Percentiles rank a stretch among this genome's conserved stretches.
Conservation (phyloP, 1,140 invertebrate species). For the Anadara kagoshimensis region DNA sequence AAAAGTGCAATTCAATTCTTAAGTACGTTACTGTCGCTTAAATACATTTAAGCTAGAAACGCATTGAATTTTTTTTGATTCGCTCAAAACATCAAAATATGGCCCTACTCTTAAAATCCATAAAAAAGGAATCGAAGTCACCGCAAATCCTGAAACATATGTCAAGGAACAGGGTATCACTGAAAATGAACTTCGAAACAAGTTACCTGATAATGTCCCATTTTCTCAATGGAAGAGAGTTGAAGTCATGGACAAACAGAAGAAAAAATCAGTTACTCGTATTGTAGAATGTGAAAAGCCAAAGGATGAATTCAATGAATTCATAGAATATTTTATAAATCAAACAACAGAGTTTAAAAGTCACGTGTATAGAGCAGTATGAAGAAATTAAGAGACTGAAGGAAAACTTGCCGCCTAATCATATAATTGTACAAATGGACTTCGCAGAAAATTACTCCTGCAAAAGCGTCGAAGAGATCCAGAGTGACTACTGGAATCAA, state of each 20-base stretch:
- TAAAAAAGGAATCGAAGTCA: not conserved
- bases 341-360: conserved; percentile 24
- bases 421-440: conserved; percentile 45
- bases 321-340: not conserved
- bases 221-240: conserved; percentile 26
- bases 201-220: conserved; percentile 1
- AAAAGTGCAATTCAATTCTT: no score
- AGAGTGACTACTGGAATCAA: conserved; percentile 40
- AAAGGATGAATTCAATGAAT: conserved; percentile 12
- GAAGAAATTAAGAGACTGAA: conserved; percentile 36
- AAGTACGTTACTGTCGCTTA: no score
- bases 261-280: conserved; percentile 19
- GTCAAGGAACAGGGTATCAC: conserved; percentile 6
- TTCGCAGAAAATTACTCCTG: conserved; percentile 52
- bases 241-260: not conserved
- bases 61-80: no score
- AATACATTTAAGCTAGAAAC: no score
- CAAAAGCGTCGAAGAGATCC: conserved; percentile 37
- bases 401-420: conserved; percentile 34
- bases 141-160: no score
- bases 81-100: conserved; percentile 30
- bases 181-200: not conserved
- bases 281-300: conserved; percentile 7
- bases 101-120: not conserved
- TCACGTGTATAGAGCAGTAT: conserved; percentile 38